phyloP scores from a whole-genome alignment of 2,797 vertebrate species.

The Microchirus variegatus region DNA sequence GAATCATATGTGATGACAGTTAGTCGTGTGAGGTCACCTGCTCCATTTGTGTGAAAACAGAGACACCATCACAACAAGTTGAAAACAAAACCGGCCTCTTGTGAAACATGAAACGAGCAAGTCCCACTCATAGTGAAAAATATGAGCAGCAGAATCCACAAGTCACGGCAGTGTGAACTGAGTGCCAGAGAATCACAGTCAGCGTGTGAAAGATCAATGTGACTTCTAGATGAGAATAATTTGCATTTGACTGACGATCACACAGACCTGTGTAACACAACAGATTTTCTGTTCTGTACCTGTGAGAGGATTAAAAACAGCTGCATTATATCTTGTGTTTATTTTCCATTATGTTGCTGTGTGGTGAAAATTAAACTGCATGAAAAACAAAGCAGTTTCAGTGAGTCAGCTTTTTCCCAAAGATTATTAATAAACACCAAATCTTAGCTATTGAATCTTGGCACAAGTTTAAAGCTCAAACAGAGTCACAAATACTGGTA shows the following conservation, averaged over 20 bases:
- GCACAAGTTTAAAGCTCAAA: conserved; percentile 24
- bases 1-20: too few species aligned
- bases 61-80: too few species aligned
- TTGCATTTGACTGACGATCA: neutral
- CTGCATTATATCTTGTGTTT: too few species aligned
- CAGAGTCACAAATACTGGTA: conserved; percentile 34
- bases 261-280: neutral
- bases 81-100: too few species aligned
- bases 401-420: neutral
- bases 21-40: too few species aligned
- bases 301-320: neutral
- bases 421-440: conserved; percentile 19
- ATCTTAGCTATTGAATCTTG: conserved; percentile 22
- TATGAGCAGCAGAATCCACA: conserved; percentile 7
- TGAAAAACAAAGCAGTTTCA: neutral
- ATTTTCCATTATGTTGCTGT: too few species aligned
- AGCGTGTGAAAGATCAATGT: conserved; percentile 1
- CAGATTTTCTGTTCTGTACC: neutral
- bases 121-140: too few species aligned
- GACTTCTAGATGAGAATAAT: conserved; percentile 15
- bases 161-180: conserved; percentile 3
- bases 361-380: neutral
- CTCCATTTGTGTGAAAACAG: too few species aligned
- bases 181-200: neutral
- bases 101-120: too few species aligned